phyloP scores from a whole-genome alignment of 2,113 vertebrate genomes.

The Ailuropoda melanoleuca region DNA sequence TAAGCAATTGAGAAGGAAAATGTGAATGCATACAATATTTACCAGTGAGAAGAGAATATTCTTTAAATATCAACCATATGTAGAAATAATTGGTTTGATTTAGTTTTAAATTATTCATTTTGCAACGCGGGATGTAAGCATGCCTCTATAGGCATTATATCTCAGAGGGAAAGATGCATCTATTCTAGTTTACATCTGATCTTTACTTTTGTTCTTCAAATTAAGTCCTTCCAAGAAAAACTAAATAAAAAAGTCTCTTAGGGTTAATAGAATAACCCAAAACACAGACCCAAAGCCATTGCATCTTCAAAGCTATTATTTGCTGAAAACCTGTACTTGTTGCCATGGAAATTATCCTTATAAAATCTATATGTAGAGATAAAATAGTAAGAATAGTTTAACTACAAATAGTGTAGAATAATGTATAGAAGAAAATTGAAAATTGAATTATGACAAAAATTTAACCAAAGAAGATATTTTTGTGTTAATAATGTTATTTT shows the following conservation, averaged over 20 bases:
- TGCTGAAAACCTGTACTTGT: slow-evolving; percentile 78
- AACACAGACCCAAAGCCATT: slow-evolving; percentile 68
- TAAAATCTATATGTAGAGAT: slow-evolving; percentile 76
- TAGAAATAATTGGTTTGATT: not conserved
- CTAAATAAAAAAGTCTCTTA: slow-evolving; percentile 66
- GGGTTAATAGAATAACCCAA: slow-evolving; percentile 80
- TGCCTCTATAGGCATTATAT: not conserved
- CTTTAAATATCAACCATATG: not conserved
- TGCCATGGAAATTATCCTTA: slow-evolving; percentile 82
- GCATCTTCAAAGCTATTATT: slow-evolving; percentile 80
- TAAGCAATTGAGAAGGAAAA: not conserved
- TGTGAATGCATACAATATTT: not conserved
- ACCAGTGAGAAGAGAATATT: not conserved
- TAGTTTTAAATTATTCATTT: slow-evolving; percentile 11
- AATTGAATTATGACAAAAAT: slow-evolving; percentile 47
- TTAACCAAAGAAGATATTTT: not conserved
- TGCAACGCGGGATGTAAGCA: not conserved
- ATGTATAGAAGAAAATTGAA: slow-evolving; percentile 58
- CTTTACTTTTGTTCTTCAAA: slow-evolving; percentile 79
- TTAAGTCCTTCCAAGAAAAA: slow-evolving; percentile 81
- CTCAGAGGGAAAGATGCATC: not conserved
- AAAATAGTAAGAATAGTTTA: slow-evolving; percentile 78
- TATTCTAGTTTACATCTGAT: slow-evolving; percentile 58
- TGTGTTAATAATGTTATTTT: not conserved
- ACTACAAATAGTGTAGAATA: slow-evolving; percentile 60